A percentile compares a stretch with the other conserved stretches of the same genome.
These are phyloP conservation scores for Eleutherodactylus coqui DNA, from an alignment of 2,797 vertebrate species.

Conservation along the genomic window DNA sequence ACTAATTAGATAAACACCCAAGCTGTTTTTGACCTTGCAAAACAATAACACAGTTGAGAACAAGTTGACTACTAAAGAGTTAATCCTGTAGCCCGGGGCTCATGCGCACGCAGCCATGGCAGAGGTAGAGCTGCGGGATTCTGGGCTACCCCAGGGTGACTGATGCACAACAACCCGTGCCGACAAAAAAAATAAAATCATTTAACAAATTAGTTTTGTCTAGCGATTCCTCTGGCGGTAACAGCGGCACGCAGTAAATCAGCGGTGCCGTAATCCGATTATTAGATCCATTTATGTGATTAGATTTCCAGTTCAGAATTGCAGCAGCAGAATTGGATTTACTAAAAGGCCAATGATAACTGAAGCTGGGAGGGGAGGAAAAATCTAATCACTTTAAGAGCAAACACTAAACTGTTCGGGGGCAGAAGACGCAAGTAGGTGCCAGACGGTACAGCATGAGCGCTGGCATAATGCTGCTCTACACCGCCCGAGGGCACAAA, in stretches of 20 bases:
- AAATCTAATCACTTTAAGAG: slow-evolving; percentile 8
- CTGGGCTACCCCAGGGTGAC: slow-evolving; percentile 4
- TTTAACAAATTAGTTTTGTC: slow-evolving; percentile 46
- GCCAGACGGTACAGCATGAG: slow-evolving; percentile 19
- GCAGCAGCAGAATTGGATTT: slow-evolving; percentile 44
- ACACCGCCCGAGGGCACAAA: background rate
- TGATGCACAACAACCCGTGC: background rate
- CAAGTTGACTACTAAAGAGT: background rate
- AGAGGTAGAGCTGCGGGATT: background rate
- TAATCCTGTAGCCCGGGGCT: slow-evolving; percentile 21
- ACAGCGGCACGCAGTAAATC: slow-evolving; percentile 25
- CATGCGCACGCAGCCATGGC: background rate
- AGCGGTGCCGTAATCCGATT: slow-evolving; percentile 47
- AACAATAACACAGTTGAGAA: background rate
- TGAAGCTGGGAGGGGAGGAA: background rate
- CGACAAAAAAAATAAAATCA: slow-evolving; percentile 23
- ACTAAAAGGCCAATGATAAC: slow-evolving; percentile 40
- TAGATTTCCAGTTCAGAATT: slow-evolving; percentile 48
- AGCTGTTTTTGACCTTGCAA: background rate
- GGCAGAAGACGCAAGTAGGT: slow-evolving; percentile 18
- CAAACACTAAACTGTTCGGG: slow-evolving; percentile 11
- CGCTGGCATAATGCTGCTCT: background rate
- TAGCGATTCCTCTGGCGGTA: background rate
- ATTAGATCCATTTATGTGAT: slow-evolving; percentile 55
- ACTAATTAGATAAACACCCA: too few relatives aligned